Evolutionary conservation across 2,113 vertebrate genomes (phyloP).

Genomic region (Triplophysa siluroides): DNA sequence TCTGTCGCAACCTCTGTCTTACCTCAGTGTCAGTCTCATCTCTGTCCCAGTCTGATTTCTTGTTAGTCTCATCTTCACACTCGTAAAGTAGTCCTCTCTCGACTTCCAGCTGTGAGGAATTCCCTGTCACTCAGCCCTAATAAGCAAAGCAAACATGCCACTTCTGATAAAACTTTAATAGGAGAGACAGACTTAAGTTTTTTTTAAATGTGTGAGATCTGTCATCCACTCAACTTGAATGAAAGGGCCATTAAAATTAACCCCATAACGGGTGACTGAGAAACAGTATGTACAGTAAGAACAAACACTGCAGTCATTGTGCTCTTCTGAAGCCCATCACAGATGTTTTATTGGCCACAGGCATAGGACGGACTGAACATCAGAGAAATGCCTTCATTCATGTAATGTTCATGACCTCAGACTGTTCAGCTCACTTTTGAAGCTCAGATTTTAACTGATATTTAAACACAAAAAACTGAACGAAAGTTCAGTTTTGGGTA

Average conservation of each 20-base stretch:
- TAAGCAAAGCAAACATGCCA: conserved; percentile 60
- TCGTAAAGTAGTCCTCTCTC: conserved; percentile 19
- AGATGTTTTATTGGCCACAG: conserved; percentile 6
- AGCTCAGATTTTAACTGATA: not conserved
- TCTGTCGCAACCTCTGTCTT: not conserved
- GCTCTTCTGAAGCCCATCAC: not conserved
- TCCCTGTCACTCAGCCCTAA: conserved; percentile 53
- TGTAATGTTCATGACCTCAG: conserved; percentile 1
- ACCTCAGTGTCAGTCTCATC: not conserved
- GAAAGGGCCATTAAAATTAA: conserved; percentile 19
- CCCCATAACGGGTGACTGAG: conserved; percentile 1
- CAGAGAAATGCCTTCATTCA: not conserved
- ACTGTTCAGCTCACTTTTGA: not conserved
- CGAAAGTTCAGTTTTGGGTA: not conserved
- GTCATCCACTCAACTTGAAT: conserved; percentile 12
- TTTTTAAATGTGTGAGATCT: conserved; percentile 25
- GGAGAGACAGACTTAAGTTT: conserved; percentile 14
- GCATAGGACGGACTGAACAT: conserved; percentile 1
- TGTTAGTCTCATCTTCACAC: not conserved
- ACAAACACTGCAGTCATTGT: conserved; percentile 20
- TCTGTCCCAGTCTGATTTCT: not conserved
- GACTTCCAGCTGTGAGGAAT: conserved; percentile 42
- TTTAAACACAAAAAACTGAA: no score
- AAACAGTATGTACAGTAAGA: conserved; percentile 23
- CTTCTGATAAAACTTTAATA: conserved; percentile 49